These are phyloP conservation scores for Cyaniris semiargus DNA, from an alignment of 2,888 invertebrate species.

Conservation along the genomic window DNA sequence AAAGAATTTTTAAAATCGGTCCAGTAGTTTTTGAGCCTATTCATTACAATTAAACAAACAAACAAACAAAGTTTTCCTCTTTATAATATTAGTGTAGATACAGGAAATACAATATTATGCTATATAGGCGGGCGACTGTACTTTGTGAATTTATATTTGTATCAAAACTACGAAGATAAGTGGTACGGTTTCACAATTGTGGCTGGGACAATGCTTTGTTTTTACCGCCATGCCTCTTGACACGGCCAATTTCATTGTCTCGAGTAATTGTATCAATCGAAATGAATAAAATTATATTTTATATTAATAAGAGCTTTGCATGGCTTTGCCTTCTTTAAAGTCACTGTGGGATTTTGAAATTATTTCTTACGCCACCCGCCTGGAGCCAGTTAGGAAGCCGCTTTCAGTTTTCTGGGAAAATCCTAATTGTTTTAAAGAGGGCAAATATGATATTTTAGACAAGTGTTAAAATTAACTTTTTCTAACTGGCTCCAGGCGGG, in stretches of 20 bases:
- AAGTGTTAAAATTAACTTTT: too few relatives aligned
- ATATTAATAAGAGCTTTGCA: background rate
- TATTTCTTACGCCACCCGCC: too few relatives aligned
- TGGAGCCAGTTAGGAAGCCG: too few relatives aligned
- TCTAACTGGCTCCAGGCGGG: too few relatives aligned
- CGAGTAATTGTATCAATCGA: slow-evolving; percentile 32
- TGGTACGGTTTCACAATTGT: slow-evolving; percentile 54
- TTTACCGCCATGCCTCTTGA: slow-evolving; percentile 27
- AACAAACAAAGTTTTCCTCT: too few relatives aligned
- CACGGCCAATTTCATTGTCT: slow-evolving; percentile 34
- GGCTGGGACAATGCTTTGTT: slow-evolving; percentile 38
- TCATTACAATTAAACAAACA: too few relatives aligned
- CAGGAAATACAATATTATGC: background rate
- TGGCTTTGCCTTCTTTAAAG: background rate
- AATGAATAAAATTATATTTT: slow-evolving; percentile 13
- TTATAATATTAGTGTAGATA: too few relatives aligned
- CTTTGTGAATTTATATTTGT: slow-evolving; percentile 24
- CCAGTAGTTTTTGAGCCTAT: too few relatives aligned
- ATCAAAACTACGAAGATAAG: slow-evolving; percentile 37
- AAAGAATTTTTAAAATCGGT: too few relatives aligned
- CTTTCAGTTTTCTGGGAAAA: background rate
- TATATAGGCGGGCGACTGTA: background rate
- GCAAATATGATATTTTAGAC: too few relatives aligned
- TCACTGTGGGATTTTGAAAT: background rate
- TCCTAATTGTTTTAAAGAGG: background rate